phyloP scores from a whole-genome alignment of 1,140 invertebrate species.

The Aphelinus certus region DNA sequence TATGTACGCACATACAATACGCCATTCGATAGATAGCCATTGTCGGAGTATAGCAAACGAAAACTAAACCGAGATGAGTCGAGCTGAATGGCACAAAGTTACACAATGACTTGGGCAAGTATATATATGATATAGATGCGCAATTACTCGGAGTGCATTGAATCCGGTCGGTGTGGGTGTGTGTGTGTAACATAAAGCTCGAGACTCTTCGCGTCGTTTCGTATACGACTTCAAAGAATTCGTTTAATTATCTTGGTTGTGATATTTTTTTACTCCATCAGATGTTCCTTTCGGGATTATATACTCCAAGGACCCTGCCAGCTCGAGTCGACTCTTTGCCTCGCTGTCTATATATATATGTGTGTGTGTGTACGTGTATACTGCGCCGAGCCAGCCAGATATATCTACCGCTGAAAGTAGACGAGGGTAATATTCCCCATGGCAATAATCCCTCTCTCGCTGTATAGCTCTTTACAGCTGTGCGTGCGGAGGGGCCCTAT shows the following conservation, averaged over 20 bases:
- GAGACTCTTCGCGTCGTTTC: background rate
- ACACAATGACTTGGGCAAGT: too few species aligned
- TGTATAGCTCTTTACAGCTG: slow-evolving; percentile 26
- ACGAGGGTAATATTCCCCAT: slow-evolving; percentile 39
- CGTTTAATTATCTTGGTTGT: slow-evolving; percentile 23
- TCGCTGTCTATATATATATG: slow-evolving; percentile 5
- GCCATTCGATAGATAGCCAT: too few species aligned
- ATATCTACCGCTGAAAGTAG: slow-evolving; percentile 31
- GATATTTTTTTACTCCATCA: slow-evolving; percentile 28
- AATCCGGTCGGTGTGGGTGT: too few species aligned
- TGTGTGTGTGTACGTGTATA: background rate
- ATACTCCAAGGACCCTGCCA: slow-evolving; percentile 30
- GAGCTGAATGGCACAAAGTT: too few species aligned
- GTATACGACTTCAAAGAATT: background rate
- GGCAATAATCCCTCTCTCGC: slow-evolving; percentile 38
- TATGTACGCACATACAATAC: too few species aligned
- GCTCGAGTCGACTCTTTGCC: slow-evolving; percentile 7
- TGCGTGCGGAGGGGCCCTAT: background rate
- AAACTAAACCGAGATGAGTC: too few species aligned
- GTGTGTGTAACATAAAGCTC: too few species aligned
- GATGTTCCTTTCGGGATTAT: slow-evolving; percentile 38
- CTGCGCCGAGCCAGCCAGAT: background rate
- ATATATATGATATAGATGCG: too few species aligned
- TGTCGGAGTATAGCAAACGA: too few species aligned
- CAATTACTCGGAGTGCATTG: too few species aligned